Conservation (phyloP, 2,797 vertebrate genomes). For the Enteromius mattozi region DNA sequence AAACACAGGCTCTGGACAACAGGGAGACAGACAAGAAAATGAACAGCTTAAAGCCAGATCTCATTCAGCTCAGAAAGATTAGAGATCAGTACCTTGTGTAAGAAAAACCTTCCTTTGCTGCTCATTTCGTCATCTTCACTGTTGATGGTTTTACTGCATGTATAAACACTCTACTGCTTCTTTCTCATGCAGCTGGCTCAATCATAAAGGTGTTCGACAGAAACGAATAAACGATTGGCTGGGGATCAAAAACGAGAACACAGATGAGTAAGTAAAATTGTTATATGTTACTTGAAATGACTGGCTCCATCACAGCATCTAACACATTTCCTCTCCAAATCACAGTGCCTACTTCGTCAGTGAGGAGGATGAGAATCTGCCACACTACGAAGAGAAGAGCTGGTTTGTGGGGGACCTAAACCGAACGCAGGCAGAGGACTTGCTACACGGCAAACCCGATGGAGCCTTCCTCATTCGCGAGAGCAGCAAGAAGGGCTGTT, state of each 20-base stretch:
- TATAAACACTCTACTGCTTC: slow-evolving; percentile 48
- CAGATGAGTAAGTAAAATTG: slow-evolving; percentile 88
- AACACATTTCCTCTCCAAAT: slow-evolving; percentile 20
- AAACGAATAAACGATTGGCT: slow-evolving; percentile 98
- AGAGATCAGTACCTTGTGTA: slow-evolving; percentile 96
- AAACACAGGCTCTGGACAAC: slow-evolving; percentile 93
- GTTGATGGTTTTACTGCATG: not conserved
- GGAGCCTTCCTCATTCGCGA: slow-evolving; percentile 94
- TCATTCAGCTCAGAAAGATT: slow-evolving; percentile 95
- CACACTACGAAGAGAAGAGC: slow-evolving; percentile 93
- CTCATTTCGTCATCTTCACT: not conserved
- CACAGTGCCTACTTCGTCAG: slow-evolving; percentile 87
- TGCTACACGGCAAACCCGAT: slow-evolving; percentile 90
- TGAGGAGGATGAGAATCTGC: slow-evolving; percentile 92
- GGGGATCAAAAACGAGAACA: slow-evolving; percentile 89
- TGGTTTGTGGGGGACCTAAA: slow-evolving; percentile 96
- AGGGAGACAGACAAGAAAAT: slow-evolving; percentile 96
- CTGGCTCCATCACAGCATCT: not conserved
- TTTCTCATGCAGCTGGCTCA: slow-evolving; percentile 88
- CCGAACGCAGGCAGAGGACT: slow-evolving; percentile 89
- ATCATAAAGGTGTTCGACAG: slow-evolving; percentile 96
- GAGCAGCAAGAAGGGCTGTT: slow-evolving; percentile 89
- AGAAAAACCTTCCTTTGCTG: slow-evolving; percentile 68
- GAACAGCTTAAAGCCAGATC: slow-evolving; percentile 96
- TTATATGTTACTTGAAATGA: not conserved